Base-by-base conservation (phyloP, 1,140 invertebrate species). In the Caenorhabditis inopinata region DNA sequence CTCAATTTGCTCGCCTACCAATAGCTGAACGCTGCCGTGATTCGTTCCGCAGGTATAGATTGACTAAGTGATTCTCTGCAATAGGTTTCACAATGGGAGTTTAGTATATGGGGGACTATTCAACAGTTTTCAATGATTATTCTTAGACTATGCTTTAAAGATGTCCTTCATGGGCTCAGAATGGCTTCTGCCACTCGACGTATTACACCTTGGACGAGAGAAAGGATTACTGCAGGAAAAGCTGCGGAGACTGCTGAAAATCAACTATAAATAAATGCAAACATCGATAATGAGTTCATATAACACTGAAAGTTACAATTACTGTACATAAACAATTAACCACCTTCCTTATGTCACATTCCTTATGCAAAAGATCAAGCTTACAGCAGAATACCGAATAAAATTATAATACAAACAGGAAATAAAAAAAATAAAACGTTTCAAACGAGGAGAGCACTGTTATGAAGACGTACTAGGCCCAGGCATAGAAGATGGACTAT, bases 111-210 rank as follows among this genome's bases (percentile, higher is more conserved):
- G 14, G 5, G 38, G 14, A 42, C 38, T 42, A 32, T 32, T 58
- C 11, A 11, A 38, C 11, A 21, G 11, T 29, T 29, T 32, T 58
- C 7, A 58, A 58, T 58, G 35, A 58, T 58, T 58, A 21, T n/a
- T n/a, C n/a, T n/a, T 14, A 14, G 14, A 5, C 38, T 42, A 7
- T 42, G 6, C 38, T 42, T 42, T 42, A 5, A 35, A 68, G 58
- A n/a, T 68, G 58, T 38, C 58, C 58, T 38, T 18, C 23, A n/a
- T 68, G 58, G 58, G 58, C 58, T 21, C 58, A 32, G 6, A 68
- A 68, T 16, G 58, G 58, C 32, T 68, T 68, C 58, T 68, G 58
- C 18, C 58, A 68, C n/a, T 68, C 58, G 5, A 68, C 58, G 12
- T 68, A 68, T 21, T 68, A 68, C n/a, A 68, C 58, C 1, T 14